Conservation (phyloP, 37 sponge, comb jelly and placozoan species). For the Eunapius fragilis region DNA sequence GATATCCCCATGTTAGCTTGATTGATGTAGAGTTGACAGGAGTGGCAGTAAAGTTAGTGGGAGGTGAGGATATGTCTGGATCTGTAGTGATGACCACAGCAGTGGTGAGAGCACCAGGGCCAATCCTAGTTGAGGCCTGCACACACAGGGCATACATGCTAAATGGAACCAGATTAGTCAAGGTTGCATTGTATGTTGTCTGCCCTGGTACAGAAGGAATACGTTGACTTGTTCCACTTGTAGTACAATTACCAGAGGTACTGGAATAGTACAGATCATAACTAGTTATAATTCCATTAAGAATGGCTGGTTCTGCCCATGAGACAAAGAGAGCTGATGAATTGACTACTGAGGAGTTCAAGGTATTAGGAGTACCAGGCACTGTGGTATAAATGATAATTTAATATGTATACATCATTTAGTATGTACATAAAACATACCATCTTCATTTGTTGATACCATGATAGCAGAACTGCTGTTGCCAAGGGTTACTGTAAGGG, state of each 20-base stretch:
- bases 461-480: conserved; percentile 8
- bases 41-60: not conserved
- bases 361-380: conserved; percentile 16
- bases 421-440: conserved; percentile 7
- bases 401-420: not conserved
- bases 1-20: conserved; percentile 46
- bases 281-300: conserved; percentile 55
- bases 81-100: not conserved
- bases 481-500: conserved; percentile 18
- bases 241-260: not conserved
- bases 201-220: not conserved
- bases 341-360: not conserved
- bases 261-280: conserved; percentile 35
- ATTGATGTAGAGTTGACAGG: not conserved
- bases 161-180: conserved; percentile 27
- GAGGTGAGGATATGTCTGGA: not conserved
- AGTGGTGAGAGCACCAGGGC: conserved; percentile 15
- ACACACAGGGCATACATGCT: conserved; percentile 47
- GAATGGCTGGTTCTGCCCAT: conserved; percentile 23
- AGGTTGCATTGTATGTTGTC: not conserved
- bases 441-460: conserved; percentile 19
- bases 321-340: conserved; percentile 25
- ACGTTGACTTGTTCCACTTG: not conserved
- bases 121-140: conserved; percentile 47
- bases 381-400: not conserved